These are phyloP conservation scores for Clunio marinus DNA, from an alignment of 2,888 invertebrate species.

Conservation along the genomic window DNA sequence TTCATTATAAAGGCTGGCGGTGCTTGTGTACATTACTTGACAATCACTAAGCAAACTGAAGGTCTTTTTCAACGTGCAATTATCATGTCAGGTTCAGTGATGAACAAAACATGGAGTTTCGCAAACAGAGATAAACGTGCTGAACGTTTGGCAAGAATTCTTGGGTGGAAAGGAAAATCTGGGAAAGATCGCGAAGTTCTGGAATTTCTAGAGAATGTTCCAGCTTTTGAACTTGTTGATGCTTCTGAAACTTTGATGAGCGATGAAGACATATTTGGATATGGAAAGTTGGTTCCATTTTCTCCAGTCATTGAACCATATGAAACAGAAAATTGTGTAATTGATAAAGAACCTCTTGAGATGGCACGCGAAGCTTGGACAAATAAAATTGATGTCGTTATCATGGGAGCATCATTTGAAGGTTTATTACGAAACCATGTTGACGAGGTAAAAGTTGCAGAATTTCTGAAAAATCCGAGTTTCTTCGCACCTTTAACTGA, in stretches of 20 bases:
- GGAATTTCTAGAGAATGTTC: constrained; percentile 47
- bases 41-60: constrained; percentile 53
- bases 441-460: not conserved
- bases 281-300: constrained; percentile 41
- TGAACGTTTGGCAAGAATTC: constrained; percentile 46
- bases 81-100: constrained; percentile 47
- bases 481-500: not conserved
- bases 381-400: constrained; percentile 46
- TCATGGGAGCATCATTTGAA: constrained; percentile 49
- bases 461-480: constrained; percentile 9
- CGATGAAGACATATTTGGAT: not conserved
- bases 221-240: not conserved
- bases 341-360: constrained; percentile 44
- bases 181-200: constrained; percentile 48
- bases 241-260: not conserved
- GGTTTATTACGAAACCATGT: constrained; percentile 44
- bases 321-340: constrained; percentile 45
- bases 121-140: constrained; percentile 46
- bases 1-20: constrained; percentile 49
- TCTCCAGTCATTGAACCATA: constrained; percentile 50
- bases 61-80: constrained; percentile 49
- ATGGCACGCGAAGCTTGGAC: constrained; percentile 47
- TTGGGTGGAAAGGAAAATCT: constrained; percentile 47
- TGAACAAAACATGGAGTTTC: constrained; percentile 48
- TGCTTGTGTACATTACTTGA: constrained; percentile 52